Conservation (phyloP, 1,140 invertebrate genomes). For the Mercenaria mercenaria region DNA sequence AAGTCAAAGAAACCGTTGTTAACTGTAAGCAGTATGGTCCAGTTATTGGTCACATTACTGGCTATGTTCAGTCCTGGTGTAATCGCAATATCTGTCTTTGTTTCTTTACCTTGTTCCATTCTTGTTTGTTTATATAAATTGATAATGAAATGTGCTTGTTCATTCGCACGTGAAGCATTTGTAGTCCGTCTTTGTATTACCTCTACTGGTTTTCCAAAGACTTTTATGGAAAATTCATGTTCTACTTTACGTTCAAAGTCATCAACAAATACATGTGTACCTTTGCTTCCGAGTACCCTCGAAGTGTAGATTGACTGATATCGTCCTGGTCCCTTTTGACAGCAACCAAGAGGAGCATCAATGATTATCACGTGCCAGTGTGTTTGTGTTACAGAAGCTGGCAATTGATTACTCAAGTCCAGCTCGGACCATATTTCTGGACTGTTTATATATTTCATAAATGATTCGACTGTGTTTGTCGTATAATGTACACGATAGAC, state of each 20-base stretch:
- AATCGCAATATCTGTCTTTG: no score
- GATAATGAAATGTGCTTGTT: conserved; percentile 6
- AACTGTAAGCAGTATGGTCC: neutral
- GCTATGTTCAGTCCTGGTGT: no score
- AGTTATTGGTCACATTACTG: neutral
- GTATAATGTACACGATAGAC: neutral
- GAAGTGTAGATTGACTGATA: conserved; percentile 22
- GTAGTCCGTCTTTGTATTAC: no score
- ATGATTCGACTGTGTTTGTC: neutral
- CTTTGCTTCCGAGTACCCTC: neutral
- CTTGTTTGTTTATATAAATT: neutral
- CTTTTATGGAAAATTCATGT: neutral
- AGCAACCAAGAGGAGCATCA: neutral
- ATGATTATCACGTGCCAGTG: neutral
- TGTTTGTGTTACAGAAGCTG: neutral
- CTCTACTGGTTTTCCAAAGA: neutral
- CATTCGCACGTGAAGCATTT: neutral
- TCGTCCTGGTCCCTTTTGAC: neutral
- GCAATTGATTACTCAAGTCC: neutral
- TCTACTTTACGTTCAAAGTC: neutral
- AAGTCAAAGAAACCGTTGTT: neutral
- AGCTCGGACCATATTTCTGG: neutral
- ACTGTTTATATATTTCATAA: neutral
- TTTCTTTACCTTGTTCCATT: no score
- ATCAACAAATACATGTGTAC: conserved; percentile 15